Evolutionary conservation across 2,797 vertebrate species (phyloP), one percentile per base, ranked within the genome.

Genomic region (Heliangelus exortis): DNA sequence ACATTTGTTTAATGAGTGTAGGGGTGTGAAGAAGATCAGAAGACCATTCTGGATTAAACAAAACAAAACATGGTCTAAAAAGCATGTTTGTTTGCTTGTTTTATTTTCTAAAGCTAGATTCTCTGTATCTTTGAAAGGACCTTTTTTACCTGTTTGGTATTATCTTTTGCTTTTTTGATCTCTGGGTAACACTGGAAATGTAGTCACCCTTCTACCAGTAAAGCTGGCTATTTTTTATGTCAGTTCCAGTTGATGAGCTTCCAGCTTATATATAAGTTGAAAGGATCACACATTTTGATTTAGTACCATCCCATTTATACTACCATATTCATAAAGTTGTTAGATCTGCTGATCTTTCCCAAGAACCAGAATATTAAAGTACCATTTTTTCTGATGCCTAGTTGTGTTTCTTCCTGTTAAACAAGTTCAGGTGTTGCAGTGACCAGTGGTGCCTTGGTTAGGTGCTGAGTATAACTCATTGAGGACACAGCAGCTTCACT

Each of bases 301-400:
- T 80, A 41, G 41, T 76, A n/a, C 6, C 19, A 45, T 80, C 25
- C 29, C 17, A 29, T 26, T 67, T 85, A 23, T 61, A 39, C 83
- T 83, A 29, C 7, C 63, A 68, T 68, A 33, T 54, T 36, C 0
- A 0, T 73, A 17, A 66, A 69, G 31, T 73, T 66, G 33, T 87
- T 80, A 65, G 47, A 19, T 55, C 22, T 6, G 12, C n/a, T 28
- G 14, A 53, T 81, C 43, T 84, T 87, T 62, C 43, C 29, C 48
- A 81, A 84, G 53, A 58, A 62, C 12, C 14, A 71, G 20, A 66
- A 36, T 59, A 74, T 84, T 58, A 58, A 63, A 67, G 34, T 86
- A 12, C 2, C 1, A 1, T 8, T 10, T 6, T 45, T 31, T 26
- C 47, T 65, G 23, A 1, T 66, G 7, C 73, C 9, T 55, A n/a